phyloP scores from a whole-genome alignment of 2,113 vertebrate species.

The Paramormyrops kingsleyae region DNA sequence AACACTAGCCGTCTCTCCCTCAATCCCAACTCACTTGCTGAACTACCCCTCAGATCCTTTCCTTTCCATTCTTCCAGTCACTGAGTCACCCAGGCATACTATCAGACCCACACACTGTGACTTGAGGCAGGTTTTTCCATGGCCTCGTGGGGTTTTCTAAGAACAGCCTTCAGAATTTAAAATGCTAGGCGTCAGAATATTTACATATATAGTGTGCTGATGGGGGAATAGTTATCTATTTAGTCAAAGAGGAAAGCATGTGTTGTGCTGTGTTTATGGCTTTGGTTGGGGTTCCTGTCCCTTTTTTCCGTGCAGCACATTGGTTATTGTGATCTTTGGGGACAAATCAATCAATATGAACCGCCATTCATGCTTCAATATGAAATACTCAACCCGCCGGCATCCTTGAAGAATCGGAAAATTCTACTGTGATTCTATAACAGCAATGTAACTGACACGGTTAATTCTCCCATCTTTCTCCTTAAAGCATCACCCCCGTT shows the following conservation, averaged over 20 bases:
- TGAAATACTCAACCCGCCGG: neutral
- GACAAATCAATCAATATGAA: neutral
- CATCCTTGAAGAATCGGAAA: neutral
- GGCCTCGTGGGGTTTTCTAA: neutral
- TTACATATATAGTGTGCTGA: neutral
- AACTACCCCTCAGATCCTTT: neutral
- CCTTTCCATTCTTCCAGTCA: neutral
- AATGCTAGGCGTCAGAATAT: neutral
- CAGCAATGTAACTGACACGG: neutral
- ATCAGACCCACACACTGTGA: neutral
- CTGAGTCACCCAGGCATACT: neutral
- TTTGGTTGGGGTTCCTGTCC: neutral
- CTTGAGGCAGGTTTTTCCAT: neutral
- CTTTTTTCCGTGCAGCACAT: neutral
- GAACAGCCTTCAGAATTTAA: neutral
- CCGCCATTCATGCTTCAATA: neutral
- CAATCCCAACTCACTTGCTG: neutral
- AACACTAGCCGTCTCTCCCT: neutral
- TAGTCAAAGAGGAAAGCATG: neutral
- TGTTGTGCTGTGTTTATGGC: neutral
- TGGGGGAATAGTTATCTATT: neutral
- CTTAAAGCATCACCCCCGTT: neutral
- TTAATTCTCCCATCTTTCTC: neutral
- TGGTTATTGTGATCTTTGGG: neutral
- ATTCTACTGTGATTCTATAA: neutral